Evolutionary conservation across 2,113 vertebrate species (phyloP), one percentile per base, ranked within the genome.

Genomic region (Mastomys natalensis): DNA sequence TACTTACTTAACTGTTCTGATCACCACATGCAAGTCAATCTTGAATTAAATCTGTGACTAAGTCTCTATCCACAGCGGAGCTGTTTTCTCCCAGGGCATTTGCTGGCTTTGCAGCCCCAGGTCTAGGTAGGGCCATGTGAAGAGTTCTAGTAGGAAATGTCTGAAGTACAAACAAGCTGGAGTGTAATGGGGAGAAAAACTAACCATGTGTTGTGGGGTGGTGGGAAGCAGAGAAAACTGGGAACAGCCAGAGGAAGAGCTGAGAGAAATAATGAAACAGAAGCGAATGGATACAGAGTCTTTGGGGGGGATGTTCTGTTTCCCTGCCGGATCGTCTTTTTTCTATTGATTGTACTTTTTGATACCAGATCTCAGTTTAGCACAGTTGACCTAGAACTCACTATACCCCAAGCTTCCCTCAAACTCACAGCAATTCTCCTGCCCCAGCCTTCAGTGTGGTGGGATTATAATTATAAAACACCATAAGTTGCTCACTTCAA

Each of bases 71-170:
- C 53, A 26, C 0, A 1, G 82, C 48, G 64, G 87, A 86, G 84
- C 66, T 2, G 0, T 43, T 74, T 86, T 72, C 90, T 85, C n/a
- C 21, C n/a, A 16, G 16, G 55, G 51, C 0, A 0, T 5, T 60
- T 3, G 1, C 4, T 31, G 6, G 0, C 16, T 40, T 78, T 81
- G 58, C 31, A 43, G 7, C 8, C 66, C 29, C 9, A 6, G 43
- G 24, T 31, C 48, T 34, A 48, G 68, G 26, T 10, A 34, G 37
- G 48, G 48, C 60, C 84, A 1, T 22, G 4, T 31, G 12, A 22
- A 37, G 37, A 55, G 53, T 31, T 40, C 24, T 21, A 5, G 29
- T 3, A 34, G 3, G 0, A 40, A 78, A 89, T 78, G 55, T 21
- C 77, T 22, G 3, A 77, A 73, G 53, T 7, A 3, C 68, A 16